Conservation (phyloP, 2,888 invertebrate species). For the Galerucella pusilla region DNA sequence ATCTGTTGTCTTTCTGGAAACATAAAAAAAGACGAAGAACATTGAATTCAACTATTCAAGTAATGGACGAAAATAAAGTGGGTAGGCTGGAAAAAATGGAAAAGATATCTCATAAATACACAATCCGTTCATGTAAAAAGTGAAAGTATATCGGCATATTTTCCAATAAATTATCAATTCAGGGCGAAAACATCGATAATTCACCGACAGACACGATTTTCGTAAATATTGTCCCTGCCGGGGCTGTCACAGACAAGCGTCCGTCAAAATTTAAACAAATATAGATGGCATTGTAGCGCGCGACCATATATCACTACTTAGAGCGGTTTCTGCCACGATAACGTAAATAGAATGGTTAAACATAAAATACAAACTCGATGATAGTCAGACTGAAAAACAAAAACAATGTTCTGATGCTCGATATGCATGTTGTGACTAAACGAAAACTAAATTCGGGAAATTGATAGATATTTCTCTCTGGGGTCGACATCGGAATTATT, state of each 20-base stretch:
- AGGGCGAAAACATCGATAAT: conserved; percentile 24
- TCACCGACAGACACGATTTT: conserved; percentile 19
- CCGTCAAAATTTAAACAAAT: conserved; percentile 46
- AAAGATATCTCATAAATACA: not conserved
- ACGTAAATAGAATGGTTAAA: conserved; percentile 52
- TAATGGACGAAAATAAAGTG: no score
- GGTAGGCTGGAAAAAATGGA: no score
- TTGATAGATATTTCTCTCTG: conserved; percentile 10
- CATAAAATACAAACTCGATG: conserved; percentile 48
- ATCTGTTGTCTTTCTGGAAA: no score
- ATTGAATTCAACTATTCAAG: no score
- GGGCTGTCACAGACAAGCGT: conserved; percentile 41
- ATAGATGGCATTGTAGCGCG: conserved; percentile 31
- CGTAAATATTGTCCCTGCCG: conserved; percentile 24
- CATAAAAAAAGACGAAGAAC: no score
- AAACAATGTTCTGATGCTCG: conserved; percentile 27
- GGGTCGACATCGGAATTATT: conserved; percentile 1
- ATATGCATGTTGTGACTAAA: conserved; percentile 22
- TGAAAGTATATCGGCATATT: not conserved
- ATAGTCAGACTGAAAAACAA: conserved; percentile 32
- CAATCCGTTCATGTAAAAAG: not conserved
- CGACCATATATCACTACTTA: conserved; percentile 42
- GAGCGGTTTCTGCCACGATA: conserved; percentile 44
- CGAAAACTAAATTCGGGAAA: conserved; percentile 19
- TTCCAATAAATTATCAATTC: conserved; percentile 16